Evolutionary conservation across 92 coral and sea anemone species (phyloP).

Genomic region (Plumapathes pennacea): DNA sequence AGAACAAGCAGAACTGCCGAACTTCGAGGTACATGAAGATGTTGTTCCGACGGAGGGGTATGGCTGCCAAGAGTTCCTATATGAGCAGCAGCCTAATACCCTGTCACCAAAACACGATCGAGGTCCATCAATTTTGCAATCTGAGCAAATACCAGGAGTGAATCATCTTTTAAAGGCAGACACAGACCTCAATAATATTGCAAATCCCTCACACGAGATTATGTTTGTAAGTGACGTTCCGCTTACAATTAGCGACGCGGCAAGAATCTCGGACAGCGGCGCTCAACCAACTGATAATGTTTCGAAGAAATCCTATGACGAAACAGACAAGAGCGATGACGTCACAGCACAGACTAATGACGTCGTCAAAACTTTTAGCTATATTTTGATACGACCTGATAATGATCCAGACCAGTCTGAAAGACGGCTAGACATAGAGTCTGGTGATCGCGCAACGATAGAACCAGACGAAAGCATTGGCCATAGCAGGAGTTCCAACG

Average conservation of each 20-base stretch:
- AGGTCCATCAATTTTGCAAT: not conserved
- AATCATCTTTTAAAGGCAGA: too few species aligned
- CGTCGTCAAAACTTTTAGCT: not conserved
- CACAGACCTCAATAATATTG: not conserved
- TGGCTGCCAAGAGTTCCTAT: too few species aligned
- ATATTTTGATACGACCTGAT: slow-evolving; percentile 4
- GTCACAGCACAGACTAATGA: not conserved
- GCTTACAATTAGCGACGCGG: not conserved
- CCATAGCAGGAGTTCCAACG: too few species aligned
- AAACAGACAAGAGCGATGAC: not conserved
- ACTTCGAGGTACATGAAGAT: not conserved
- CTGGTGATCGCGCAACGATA: too few species aligned
- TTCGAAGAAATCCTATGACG: not conserved
- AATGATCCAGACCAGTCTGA: too few species aligned
- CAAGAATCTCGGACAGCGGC: not conserved
- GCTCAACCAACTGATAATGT: not conserved
- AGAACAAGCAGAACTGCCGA: not conserved
- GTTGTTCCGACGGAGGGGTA: not conserved
- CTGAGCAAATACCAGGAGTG: too few species aligned
- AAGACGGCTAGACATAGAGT: too few species aligned
- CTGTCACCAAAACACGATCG: not conserved
- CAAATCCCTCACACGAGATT: too few species aligned
- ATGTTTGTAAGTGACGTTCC: not conserved
- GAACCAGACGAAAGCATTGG: too few species aligned
- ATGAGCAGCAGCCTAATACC: not conserved